Base-by-base conservation (phyloP, 23 tunicate genomes). In the Halocynthia aurantium region DNA sequence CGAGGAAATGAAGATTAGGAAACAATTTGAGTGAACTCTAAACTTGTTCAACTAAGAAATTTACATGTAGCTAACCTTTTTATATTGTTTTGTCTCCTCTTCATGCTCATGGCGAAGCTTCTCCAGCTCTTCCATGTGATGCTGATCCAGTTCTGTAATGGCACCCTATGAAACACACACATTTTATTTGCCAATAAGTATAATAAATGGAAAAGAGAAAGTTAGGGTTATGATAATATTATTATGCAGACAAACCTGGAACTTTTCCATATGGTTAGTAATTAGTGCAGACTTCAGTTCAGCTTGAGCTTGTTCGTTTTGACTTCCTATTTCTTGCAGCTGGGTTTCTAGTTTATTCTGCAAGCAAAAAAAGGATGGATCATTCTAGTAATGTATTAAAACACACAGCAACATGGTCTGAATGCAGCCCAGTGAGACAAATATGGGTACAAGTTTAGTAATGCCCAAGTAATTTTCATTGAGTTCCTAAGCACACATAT, bases 41-140 rank as follows among this genome's bases (percentile, higher is more conserved):
- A 31, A 31, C 44, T 31, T 31, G 2, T 31, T 31, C 44, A 31
- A 4, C 44, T 31, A 31, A 31, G 44, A 31, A 31, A 31, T 31
- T 31, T 31, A 4, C 44, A 31, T 31, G 44, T 31, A 0, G 44
- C 44, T 31, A 31, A 31, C 44, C 18, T 74, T 53, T 54, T 74
- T 74, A 54, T 74, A 74, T 74, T 74, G 78, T 15, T 74, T 80
- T 8, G 77, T 90, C 57, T 82, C 86, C 57, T 71, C 71, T 17
- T 86, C 79, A 53, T 92, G 86, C 31, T 86, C 81, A 61, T 78
- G 72, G 6, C 65, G 19, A 9, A 75, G 57, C 49, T 75, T 68
- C 8, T 92, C 92, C 88, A 86, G 75, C 60, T 92, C 91, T 57
- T 83, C 88, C 64, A 76, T 77, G 72, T 92, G 98, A 75, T 86